phyloP scores from a whole-genome alignment of 2,797 vertebrate species.

The Gymnothorax javanicus region DNA sequence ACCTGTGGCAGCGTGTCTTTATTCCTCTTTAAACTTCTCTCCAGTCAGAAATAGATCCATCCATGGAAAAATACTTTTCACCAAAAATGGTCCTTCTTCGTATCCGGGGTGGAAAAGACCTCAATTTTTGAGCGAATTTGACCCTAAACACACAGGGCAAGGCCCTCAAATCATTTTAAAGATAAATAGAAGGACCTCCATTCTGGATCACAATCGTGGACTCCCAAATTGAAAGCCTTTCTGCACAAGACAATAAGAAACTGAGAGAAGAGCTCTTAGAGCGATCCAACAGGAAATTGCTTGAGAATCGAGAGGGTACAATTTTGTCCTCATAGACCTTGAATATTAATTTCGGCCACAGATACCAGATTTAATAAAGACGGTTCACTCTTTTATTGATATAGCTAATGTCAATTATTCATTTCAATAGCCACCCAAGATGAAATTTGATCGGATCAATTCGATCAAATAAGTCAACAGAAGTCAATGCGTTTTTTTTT shows the following conservation, averaged over 20 bases:
- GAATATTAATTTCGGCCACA: background rate
- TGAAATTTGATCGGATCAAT: background rate
- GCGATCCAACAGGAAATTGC: no score
- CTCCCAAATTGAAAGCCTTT: background rate
- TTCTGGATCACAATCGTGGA: background rate
- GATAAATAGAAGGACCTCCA: background rate
- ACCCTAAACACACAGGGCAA: background rate
- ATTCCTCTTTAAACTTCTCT: background rate
- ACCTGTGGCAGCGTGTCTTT: background rate
- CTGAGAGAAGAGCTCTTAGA: no score
- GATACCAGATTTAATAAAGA: background rate
- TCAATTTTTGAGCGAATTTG: background rate
- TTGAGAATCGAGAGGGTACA: no score
- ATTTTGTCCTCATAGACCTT: no score
- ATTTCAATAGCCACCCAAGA: background rate
- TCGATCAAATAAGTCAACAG: background rate
- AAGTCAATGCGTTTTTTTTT: background rate
- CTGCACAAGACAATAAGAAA: no score
- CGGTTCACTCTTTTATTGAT: background rate
- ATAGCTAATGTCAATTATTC: background rate
- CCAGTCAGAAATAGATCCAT: background rate
- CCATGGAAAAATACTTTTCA: background rate
- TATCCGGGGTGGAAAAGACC: background rate
- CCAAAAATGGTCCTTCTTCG: background rate
- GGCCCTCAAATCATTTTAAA: background rate